Conservation (phyloP, 2,113 vertebrate species). For the Arothron firmamentum region DNA sequence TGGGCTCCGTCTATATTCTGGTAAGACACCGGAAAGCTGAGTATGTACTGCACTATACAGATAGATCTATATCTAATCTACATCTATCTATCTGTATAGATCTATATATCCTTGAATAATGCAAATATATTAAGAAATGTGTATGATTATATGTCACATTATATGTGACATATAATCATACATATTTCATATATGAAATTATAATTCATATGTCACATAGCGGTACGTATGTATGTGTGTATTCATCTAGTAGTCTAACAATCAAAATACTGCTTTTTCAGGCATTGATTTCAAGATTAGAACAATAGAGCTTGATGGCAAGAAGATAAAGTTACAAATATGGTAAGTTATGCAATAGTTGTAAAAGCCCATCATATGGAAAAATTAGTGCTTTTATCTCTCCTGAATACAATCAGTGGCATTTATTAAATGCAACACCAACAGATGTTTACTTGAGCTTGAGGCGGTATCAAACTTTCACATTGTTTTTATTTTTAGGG, state of each 20-base stretch:
- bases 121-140: too few species aligned
- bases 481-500: conserved; percentile 71
- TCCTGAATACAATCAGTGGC: too few species aligned
- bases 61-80: too few species aligned
- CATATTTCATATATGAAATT: too few species aligned
- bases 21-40: conserved; percentile 10
- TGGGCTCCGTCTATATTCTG: conserved; percentile 21
- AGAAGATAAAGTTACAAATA: conserved; percentile 97
- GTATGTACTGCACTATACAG: too few species aligned
- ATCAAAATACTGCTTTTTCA: conserved; percentile 51
- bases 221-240: conserved; percentile 6
- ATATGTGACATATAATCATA: too few species aligned
- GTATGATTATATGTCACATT: too few species aligned
- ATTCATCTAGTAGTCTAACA: conserved; percentile 22
- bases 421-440: too few species aligned
- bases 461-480: not conserved
- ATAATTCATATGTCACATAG: not conserved
- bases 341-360: conserved; percentile 76
- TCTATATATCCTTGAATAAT: too few species aligned
- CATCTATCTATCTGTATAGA: too few species aligned
- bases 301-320: conserved; percentile 95
- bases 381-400: not conserved
- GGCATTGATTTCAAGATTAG: conserved; percentile 98
- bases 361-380: not conserved
- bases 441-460: too few species aligned